A percentile compares a stretch with the other conserved stretches of the same genome.
These are phyloP conservation scores for Arge pagana DNA, from an alignment of 2,888 invertebrate species.

Conservation along the genomic window DNA sequence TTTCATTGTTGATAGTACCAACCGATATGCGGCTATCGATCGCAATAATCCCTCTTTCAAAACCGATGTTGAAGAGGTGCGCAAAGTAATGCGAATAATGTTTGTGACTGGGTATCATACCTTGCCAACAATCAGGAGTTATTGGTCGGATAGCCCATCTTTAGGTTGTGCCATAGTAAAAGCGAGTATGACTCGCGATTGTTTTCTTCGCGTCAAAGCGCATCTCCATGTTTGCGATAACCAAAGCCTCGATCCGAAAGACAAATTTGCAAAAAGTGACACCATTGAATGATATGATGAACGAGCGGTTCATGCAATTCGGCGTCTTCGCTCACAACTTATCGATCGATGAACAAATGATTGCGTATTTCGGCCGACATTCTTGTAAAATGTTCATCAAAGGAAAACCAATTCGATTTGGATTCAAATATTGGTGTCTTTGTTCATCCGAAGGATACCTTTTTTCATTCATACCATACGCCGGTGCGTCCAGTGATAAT, in stretches of 20 bases:
- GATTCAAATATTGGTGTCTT: constrained; percentile 40
- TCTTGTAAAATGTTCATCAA: constrained; percentile 43
- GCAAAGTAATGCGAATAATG: too few relatives aligned
- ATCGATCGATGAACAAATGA: constrained; percentile 39
- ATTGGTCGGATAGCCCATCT: too few relatives aligned
- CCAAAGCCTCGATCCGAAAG: constrained; percentile 30
- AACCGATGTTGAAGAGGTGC: too few relatives aligned
- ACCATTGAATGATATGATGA: constrained; percentile 35
- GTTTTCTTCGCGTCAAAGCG: too few relatives aligned
- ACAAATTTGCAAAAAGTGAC: constrained; percentile 39
- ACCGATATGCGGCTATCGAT: too few relatives aligned
- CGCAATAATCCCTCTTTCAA: too few relatives aligned
- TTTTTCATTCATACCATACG: constrained; percentile 37
- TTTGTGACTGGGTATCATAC: too few relatives aligned
- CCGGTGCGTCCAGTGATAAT: constrained; percentile 28
- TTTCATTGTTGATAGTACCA: too few relatives aligned
- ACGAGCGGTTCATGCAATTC: constrained; percentile 34
- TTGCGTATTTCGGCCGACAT: constrained; percentile 38
- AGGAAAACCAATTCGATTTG: constrained; percentile 41
- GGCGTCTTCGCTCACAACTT: constrained; percentile 35
- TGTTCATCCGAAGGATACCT: constrained; percentile 37
- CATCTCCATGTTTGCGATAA: constrained; percentile 35
- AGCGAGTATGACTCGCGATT: too few relatives aligned
- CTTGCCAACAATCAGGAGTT: too few relatives aligned
- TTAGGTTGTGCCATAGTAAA: too few relatives aligned